Conservation (phyloP, 2,888 invertebrate species). For the Campoplex capitator region DNA sequence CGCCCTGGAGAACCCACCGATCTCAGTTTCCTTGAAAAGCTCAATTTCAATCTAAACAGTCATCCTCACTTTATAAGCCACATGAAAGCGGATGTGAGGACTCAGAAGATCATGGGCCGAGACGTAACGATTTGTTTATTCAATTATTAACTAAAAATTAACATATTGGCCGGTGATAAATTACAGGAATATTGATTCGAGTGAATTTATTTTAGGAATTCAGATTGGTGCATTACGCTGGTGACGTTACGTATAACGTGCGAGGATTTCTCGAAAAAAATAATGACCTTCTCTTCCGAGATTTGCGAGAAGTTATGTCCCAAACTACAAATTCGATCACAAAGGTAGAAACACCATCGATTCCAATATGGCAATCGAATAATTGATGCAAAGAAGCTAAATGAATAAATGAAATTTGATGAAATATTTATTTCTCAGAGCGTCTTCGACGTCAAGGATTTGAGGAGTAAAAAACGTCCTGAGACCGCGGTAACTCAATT, state of each 20-base stretch:
- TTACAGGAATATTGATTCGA: not conserved
- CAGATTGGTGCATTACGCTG: slow-evolving; percentile 95
- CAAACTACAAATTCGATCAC: slow-evolving; percentile 89
- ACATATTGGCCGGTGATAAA: not conserved
- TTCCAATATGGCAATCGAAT: not conserved
- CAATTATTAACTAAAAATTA: slow-evolving; percentile 15
- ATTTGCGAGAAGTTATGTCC: slow-evolving; percentile 94
- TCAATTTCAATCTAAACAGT: slow-evolving; percentile 89
- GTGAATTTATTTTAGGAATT: slow-evolving; percentile 89
- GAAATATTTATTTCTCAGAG: slow-evolving; percentile 76
- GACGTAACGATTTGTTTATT: slow-evolving; percentile 87
- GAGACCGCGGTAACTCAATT: slow-evolving; percentile 97
- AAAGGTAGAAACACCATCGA: slow-evolving; percentile 78
- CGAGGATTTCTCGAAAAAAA: slow-evolving; percentile 96
- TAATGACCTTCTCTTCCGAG: slow-evolving; percentile 95
- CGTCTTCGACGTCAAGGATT: slow-evolving; percentile 88
- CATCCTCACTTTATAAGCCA: slow-evolving; percentile 95
- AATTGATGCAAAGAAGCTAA: slow-evolving; percentile 10
- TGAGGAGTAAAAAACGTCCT: slow-evolving; percentile 92
- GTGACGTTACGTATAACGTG: slow-evolving; percentile 95
- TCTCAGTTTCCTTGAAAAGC: slow-evolving; percentile 92
- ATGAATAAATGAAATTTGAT: not conserved
- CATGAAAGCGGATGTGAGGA: slow-evolving; percentile 90
- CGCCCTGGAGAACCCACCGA: slow-evolving; percentile 95
- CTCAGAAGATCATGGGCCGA: slow-evolving; percentile 94